These are phyloP conservation scores for Spatula clypeata DNA, from an alignment of 2,797 vertebrate genomes.

Conservation along the genomic window DNA sequence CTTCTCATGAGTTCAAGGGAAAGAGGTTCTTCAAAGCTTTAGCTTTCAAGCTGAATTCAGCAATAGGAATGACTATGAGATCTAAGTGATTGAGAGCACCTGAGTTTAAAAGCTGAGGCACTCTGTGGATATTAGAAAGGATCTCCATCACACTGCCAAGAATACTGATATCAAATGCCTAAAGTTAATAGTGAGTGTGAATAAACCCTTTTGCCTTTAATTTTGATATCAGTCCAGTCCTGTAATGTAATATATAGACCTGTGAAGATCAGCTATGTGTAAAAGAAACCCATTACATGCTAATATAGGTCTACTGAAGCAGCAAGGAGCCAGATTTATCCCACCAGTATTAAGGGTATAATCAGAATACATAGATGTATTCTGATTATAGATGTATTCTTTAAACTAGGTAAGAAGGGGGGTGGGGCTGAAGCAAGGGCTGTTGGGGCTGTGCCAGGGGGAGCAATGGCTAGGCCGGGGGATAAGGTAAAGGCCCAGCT, in stretches of 20 bases:
- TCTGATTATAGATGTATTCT: too few species aligned
- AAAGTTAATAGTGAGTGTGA: neutral
- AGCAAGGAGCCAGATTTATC: neutral
- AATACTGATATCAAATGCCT: neutral
- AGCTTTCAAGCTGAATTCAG: neutral
- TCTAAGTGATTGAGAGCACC: neutral
- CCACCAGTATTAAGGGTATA: rapidly evolving
- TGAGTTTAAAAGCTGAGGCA: neutral
- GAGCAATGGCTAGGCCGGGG: too few species aligned
- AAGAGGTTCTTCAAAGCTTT: neutral
- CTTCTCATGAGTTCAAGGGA: neutral
- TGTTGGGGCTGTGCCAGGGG: too few species aligned
- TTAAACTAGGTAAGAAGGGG: too few species aligned
- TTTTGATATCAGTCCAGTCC: neutral
- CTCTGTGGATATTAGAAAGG: neutral
- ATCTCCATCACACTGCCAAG: neutral
- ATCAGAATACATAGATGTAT: neutral
- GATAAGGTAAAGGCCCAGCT: too few species aligned
- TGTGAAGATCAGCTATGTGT: neutral
- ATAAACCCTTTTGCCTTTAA: neutral
- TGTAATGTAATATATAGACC: neutral
- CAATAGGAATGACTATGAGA: neutral
- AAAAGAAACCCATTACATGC: neutral
- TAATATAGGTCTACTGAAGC: neutral
- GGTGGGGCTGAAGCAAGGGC: too few species aligned